Conservation (phyloP, 2,888 invertebrate genomes). For the Xestia c-nigrum region DNA sequence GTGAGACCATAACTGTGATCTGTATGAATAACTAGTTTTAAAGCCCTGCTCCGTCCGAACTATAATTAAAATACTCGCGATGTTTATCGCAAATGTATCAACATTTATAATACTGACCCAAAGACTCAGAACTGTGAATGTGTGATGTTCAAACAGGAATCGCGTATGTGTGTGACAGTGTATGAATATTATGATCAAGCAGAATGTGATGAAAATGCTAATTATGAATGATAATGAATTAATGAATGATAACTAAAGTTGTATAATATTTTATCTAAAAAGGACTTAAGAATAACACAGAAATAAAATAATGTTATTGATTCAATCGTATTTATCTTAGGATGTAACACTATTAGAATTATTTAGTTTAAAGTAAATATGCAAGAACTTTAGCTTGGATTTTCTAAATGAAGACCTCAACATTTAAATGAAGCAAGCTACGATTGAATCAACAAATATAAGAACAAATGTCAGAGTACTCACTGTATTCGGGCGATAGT, state of each 20-base stretch:
- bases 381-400: constrained; percentile 2
- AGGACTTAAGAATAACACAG: constrained; percentile 50
- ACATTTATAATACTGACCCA: constrained; percentile 60
- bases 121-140: constrained; percentile 60
- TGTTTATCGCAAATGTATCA: constrained; percentile 53
- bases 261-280: constrained; percentile 53
- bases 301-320: constrained; percentile 42
- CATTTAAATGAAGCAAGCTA: constrained; percentile 76
- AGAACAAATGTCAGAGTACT: constrained; percentile 84
- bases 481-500: constrained; percentile 88
- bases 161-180: constrained; percentile 64
- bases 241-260: constrained; percentile 69
- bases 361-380: constrained; percentile 24
- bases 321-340: constrained; percentile 54
- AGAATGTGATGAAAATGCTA: constrained; percentile 73
- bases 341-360: constrained; percentile 25
- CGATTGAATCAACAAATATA: constrained; percentile 80
- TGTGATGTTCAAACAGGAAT: constrained; percentile 66
- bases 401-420: constrained; percentile 23
- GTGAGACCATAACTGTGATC: constrained; percentile 50
- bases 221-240: constrained; percentile 71
- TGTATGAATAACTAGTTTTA: constrained; percentile 53
- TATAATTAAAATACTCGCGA: constrained; percentile 58
- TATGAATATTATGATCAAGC: constrained; percentile 69
- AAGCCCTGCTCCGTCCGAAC: constrained; percentile 57